phyloP scores from a whole-genome alignment of 35 echinoderm and acorn worm species.

The Apostichopus parvimensis region DNA sequence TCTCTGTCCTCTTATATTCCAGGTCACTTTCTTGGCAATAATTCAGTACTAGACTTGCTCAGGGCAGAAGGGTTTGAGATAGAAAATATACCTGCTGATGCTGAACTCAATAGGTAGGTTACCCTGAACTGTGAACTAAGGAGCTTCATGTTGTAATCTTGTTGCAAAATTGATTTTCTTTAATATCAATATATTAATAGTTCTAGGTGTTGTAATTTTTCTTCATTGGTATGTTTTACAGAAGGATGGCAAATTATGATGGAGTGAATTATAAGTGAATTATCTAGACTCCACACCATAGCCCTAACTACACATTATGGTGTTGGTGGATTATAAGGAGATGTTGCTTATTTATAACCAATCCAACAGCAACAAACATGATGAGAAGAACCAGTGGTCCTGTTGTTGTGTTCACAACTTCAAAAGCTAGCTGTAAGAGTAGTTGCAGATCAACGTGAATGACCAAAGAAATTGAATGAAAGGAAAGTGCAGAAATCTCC shows the following conservation, averaged over 20 bases:
- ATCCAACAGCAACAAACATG: neutral
- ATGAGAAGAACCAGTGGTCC: neutral
- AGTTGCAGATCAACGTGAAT: neutral
- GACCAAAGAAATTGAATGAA: neutral
- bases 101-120: constrained; percentile 61
- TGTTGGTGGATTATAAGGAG: neutral
- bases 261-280: no score
- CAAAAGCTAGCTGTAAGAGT: neutral
- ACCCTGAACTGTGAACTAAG: neutral
- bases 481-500: constrained; percentile 17
- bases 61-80: constrained; percentile 63
- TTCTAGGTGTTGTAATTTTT: no score
- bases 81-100: constrained; percentile 74
- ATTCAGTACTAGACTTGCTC: constrained; percentile 73
- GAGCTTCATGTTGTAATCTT: no score
- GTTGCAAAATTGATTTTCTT: no score
- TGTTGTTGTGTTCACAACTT: neutral
- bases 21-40: constrained; percentile 93
- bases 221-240: no score
- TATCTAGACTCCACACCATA: no score
- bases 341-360: neutral
- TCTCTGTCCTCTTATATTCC: neutral
- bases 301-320: no score
- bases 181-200: no score
- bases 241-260: no score